Percentiles rank a stretch among this genome's conserved stretches.
These are phyloP conservation scores for Oceanites oceanicus DNA, from an alignment of 2,113 vertebrate species.

Conservation along the genomic window DNA sequence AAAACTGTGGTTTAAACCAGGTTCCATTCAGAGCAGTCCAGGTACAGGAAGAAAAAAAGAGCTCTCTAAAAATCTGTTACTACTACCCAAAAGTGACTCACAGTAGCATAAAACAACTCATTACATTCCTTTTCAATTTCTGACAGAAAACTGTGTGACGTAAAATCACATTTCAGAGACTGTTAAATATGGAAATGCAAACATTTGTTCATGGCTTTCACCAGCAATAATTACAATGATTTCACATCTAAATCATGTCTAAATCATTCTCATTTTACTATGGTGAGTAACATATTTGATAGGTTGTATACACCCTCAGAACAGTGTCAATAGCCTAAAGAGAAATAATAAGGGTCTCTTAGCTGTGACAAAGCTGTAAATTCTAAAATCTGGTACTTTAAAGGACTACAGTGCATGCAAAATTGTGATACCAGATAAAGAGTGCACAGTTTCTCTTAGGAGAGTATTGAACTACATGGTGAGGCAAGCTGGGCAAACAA, in stretches of 20 bases:
- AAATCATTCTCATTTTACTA: background rate
- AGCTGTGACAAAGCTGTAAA: background rate
- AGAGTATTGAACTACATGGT: background rate
- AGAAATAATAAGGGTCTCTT: background rate
- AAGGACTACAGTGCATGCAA: background rate
- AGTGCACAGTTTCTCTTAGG: background rate
- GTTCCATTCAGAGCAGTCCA: background rate
- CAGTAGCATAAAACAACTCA: background rate
- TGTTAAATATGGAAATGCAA: background rate
- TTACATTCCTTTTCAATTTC: background rate
- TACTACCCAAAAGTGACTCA: background rate
- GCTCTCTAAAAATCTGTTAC: background rate
- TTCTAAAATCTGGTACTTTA: background rate
- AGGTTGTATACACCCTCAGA: background rate
- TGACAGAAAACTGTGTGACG: background rate
- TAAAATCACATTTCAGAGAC: background rate
- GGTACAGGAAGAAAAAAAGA: background rate
- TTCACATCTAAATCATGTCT: background rate
- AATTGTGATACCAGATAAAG: background rate
- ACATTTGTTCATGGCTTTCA: background rate
- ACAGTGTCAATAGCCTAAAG: background rate
- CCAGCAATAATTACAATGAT: background rate
- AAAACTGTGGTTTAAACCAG: background rate
- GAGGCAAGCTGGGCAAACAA: background rate
- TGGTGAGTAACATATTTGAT: rapidly evolving